Conservation (phyloP, 2,113 vertebrate species). For the Glaucomys volans region DNA sequence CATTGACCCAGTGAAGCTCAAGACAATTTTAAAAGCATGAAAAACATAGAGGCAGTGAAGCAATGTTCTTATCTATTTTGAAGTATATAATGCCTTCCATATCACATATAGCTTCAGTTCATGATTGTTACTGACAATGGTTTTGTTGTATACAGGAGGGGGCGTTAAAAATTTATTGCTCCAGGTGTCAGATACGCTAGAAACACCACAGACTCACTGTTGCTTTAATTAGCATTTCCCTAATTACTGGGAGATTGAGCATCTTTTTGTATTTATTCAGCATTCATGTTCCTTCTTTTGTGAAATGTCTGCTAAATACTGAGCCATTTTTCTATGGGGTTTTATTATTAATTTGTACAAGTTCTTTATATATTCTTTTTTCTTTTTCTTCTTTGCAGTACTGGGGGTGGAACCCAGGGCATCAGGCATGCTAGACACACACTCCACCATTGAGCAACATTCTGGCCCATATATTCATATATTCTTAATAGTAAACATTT, state of each 20-base stretch:
- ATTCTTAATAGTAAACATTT: slow-evolving; percentile 19
- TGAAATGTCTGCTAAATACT: background rate
- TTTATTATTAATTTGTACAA: slow-evolving; percentile 21
- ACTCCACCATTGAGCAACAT: background rate
- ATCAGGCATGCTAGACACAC: background rate
- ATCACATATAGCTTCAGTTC: background rate
- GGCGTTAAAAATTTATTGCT: background rate
- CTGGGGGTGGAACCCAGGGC: background rate
- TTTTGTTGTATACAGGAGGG: background rate
- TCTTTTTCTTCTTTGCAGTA: background rate
- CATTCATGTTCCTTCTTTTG: background rate
- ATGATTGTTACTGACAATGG: background rate
- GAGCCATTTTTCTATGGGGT: background rate
- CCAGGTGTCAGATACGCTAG: background rate
- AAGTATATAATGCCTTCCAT: background rate
- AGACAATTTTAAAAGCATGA: background rate
- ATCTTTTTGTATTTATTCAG: too few relatives aligned
- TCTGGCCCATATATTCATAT: background rate
- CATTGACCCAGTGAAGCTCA: background rate
- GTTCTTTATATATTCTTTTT: background rate
- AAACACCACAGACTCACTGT: background rate
- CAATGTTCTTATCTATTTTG: background rate
- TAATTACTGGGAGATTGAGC: background rate
- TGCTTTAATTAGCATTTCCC: background rate
- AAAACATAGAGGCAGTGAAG: background rate